These are phyloP conservation scores for Microdon myrmicae DNA, from an alignment of 2,888 invertebrate genomes.

Conservation along the genomic window DNA sequence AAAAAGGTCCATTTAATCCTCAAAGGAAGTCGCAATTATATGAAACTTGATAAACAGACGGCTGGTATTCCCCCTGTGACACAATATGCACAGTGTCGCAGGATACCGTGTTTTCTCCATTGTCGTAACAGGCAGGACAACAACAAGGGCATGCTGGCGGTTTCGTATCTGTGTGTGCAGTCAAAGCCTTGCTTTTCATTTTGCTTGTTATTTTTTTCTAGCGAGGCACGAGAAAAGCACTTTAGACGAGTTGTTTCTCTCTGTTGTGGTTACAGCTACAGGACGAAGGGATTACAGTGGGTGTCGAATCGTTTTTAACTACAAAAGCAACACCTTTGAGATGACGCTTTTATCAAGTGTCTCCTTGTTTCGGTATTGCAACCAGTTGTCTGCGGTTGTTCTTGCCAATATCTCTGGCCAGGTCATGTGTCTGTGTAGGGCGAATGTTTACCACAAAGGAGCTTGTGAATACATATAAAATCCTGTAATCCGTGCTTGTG, in stretches of 20 bases:
- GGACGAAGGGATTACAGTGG: conserved; percentile 1
- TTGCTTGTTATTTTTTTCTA: too few species aligned
- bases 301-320: conserved; percentile 27
- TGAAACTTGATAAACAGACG: conserved; percentile 37
- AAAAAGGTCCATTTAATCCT: too few species aligned
- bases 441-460: conserved; percentile 32
- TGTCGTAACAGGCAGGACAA: too few species aligned
- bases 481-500: conserved; percentile 44
- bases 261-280: conserved; percentile 38
- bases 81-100: conserved; percentile 39
- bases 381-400: conserved; percentile 6
- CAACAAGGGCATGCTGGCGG: too few species aligned
- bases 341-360: conserved; percentile 24
- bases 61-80: conserved; percentile 34
- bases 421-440: conserved; percentile 10
- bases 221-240: conserved; percentile 16
- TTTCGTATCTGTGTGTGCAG: too few species aligned
- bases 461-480: conserved; percentile 39
- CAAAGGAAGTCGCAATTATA: conserved; percentile 36
- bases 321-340: conserved; percentile 50
- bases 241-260: conserved; percentile 36
- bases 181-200: too few species aligned
- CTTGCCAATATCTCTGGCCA: conserved; percentile 13
- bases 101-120: too few species aligned
- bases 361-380: conserved; percentile 18